Conservation (phyloP, 1,140 invertebrate genomes). For the Caenorhabditis tropicalis region DNA sequence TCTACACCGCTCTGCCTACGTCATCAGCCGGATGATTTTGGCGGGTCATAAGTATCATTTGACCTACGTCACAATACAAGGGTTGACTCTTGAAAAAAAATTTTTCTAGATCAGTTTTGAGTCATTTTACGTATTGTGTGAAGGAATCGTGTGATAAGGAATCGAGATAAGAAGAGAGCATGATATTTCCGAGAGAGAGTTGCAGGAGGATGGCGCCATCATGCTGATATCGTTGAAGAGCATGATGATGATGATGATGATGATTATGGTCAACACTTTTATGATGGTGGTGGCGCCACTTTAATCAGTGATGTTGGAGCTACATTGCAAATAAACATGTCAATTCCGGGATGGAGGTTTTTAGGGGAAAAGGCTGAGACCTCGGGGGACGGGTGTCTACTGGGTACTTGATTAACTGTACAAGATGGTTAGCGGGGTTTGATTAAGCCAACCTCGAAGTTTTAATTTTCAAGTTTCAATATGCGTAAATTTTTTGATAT, state of each 20-base stretch:
- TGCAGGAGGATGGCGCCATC: slow-evolving; percentile 10
- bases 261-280: not conserved
- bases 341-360: not conserved
- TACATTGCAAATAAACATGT: not conserved
- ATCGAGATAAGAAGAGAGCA: not conserved
- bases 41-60: too few relatives aligned
- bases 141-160: not conserved
- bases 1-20: not conserved
- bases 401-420: too few relatives aligned
- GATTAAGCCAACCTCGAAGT: too few relatives aligned
- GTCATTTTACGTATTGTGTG: not conserved
- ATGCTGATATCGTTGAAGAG: not conserved
- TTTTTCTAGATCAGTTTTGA: not conserved
- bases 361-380: not conserved
- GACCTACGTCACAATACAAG: too few relatives aligned
- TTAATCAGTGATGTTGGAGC: too few relatives aligned
- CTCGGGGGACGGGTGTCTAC: not conserved
- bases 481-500: too few relatives aligned
- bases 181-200: not conserved
- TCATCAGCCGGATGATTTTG: not conserved
- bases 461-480: too few relatives aligned
- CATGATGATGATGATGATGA: slow-evolving; percentile 6
- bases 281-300: not conserved
- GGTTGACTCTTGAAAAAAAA: too few relatives aligned
- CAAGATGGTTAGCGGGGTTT: too few relatives aligned